Conservation (phyloP, 2,888 invertebrate species). For the Branchipolynoe longqiensis region DNA sequence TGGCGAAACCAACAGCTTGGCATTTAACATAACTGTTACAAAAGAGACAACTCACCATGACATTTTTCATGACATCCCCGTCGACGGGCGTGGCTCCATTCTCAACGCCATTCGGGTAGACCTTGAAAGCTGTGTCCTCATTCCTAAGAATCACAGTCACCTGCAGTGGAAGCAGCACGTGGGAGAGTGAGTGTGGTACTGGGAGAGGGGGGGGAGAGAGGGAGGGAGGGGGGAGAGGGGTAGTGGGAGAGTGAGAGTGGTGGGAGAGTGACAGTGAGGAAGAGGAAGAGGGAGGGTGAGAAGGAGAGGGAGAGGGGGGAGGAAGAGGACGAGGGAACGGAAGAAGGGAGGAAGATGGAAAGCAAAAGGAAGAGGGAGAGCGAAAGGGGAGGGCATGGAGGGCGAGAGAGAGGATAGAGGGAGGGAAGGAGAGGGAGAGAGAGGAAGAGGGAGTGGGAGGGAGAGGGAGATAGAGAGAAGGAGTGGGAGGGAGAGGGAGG, state of each 20-base stretch:
- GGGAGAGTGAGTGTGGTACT: background rate
- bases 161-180: background rate
- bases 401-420: too few species aligned
- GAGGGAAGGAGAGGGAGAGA: too few species aligned
- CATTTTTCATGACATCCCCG: conserved; percentile 69
- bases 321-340: background rate
- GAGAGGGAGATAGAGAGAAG: too few species aligned
- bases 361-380: too few species aligned
- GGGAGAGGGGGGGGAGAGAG: background rate
- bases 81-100: conserved; percentile 72
- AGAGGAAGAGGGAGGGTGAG: background rate
- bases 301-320: background rate
- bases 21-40: background rate
- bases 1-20: background rate
- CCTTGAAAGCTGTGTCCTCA: background rate
- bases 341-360: background rate
- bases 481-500: too few species aligned
- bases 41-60: conserved; percentile 67
- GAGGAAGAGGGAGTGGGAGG: too few species aligned
- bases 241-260: background rate
- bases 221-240: background rate
- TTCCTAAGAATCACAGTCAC: background rate
- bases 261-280: background rate
- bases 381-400: too few species aligned
- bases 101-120: background rate